These are phyloP conservation scores for Scaptomyza montana DNA, from an alignment of 1,140 invertebrate genomes.

Conservation along the genomic window DNA sequence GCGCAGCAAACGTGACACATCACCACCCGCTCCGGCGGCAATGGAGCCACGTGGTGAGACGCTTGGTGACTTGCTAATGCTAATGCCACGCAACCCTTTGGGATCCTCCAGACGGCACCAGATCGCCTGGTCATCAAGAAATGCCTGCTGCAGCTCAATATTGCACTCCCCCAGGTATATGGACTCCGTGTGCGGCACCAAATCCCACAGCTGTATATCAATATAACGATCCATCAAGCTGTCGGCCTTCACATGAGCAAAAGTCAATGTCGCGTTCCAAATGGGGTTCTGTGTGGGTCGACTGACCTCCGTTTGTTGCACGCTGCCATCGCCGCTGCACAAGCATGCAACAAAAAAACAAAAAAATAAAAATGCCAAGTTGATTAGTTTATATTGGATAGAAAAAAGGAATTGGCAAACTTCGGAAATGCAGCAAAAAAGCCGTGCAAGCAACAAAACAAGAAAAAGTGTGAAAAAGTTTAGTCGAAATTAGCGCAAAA, in stretches of 20 bases:
- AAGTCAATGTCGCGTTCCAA: constrained; percentile 95
- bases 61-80: constrained; percentile 87
- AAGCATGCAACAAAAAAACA: constrained; percentile 4
- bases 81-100: constrained; percentile 86
- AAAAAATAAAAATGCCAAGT: too few species aligned
- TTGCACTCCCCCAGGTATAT: constrained; percentile 93
- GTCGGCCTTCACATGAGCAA: constrained; percentile 90
- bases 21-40: constrained; percentile 84
- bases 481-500: background rate
- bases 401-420: background rate
- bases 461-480: background rate
- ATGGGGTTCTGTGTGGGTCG: constrained; percentile 93
- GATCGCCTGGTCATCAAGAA: constrained; percentile 92
- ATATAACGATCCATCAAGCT: constrained; percentile 91
- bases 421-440: constrained; percentile 1
- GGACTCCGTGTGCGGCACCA: constrained; percentile 91
- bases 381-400: background rate
- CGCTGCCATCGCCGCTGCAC: constrained; percentile 88
- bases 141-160: constrained; percentile 90
- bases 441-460: background rate
- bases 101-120: constrained; percentile 95
- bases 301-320: constrained; percentile 91
- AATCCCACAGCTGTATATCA: constrained; percentile 94
- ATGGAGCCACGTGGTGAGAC: constrained; percentile 92
- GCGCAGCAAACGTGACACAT: constrained; percentile 86